Conservation (phyloP, 2,113 vertebrate species). For the Sphyrna mokarran region DNA sequence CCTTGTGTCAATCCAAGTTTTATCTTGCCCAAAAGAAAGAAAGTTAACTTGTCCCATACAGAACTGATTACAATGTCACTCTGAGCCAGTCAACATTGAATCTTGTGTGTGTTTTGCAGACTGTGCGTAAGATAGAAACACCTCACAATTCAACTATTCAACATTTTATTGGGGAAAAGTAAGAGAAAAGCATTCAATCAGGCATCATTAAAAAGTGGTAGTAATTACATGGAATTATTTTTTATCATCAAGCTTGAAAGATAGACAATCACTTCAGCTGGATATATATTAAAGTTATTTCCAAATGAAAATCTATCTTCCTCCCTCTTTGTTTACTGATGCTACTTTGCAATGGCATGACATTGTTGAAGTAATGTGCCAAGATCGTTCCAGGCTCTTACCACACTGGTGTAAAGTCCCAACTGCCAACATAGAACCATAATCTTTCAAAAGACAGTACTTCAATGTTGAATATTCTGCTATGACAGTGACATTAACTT, state of each 20-base stretch:
- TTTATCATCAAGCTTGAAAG: background rate
- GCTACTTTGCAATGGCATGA: background rate
- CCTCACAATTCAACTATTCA: background rate
- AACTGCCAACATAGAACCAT: background rate
- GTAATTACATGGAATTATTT: background rate
- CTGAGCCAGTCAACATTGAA: background rate
- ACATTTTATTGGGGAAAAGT: background rate
- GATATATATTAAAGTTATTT: background rate
- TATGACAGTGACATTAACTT: background rate
- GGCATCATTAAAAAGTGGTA: background rate
- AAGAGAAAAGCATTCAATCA: background rate
- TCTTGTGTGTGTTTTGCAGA: background rate
- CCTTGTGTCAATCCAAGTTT: background rate
- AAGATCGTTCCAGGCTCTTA: constrained; percentile 12
- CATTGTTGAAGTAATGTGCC: background rate
- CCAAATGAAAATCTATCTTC: constrained; percentile 10
- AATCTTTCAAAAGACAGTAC: background rate
- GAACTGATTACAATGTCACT: constrained; percentile 7
- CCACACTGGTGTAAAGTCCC: background rate
- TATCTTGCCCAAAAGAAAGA: background rate
- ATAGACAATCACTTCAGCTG: background rate
- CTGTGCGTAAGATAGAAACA: background rate
- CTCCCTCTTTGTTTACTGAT: constrained; percentile 16
- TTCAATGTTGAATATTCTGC: background rate
- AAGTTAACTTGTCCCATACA: background rate